Evolutionary conservation across 2,113 vertebrate genomes (phyloP), one percentile per base, ranked within the genome.

Genomic region (Capricornis sumatraensis): DNA sequence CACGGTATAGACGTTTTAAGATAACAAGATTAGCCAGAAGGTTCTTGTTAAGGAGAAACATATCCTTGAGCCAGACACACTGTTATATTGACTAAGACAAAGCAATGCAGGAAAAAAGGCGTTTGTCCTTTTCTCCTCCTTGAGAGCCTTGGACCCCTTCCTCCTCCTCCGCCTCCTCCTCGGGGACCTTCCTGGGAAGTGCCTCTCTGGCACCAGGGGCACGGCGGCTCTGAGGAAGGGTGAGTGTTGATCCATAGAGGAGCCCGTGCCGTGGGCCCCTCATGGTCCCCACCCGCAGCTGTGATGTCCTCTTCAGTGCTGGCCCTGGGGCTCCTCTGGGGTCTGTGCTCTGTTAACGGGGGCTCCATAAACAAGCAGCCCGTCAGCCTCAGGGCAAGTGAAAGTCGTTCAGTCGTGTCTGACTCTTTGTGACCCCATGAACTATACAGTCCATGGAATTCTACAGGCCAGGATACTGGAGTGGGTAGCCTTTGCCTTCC

Each of bases 361-460:
- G 13, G 43, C 16, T 11, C 33, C 85, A 9, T 12, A 19, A 16
- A 30, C 50, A 10, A 6, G 10, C 13, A 13, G 1, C 12, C n/a
- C n/a, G 7, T 0, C 23, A 47, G 47, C 27, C 79, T 23, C 16
- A 0, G 0, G 0, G 3, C 13, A 52, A 71, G n/a, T 71, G 67
- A 36, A 40, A 40, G n/a, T 12, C 17, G 0, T 17, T 23, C n/a
- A 71, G 67, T 23, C 0, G 0, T 71, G 64, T 23, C 64, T 17
- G n/a, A 21, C 4, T 67, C 64, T 60, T 28, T 67, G 64, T 1
- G 16, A 36, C 64, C n/a, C n/a, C 64, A 21, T 36, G 4, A n/a
- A 71, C 64, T 71, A 21, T 71, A 11, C 9, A 71, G 64, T 71
- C n/a, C n/a, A 71, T 23, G 64, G 64, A 21, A 11, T 23, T 71